Evolutionary conservation across 2,113 vertebrate genomes (phyloP).

Genomic region (Chamaea fasciata): DNA sequence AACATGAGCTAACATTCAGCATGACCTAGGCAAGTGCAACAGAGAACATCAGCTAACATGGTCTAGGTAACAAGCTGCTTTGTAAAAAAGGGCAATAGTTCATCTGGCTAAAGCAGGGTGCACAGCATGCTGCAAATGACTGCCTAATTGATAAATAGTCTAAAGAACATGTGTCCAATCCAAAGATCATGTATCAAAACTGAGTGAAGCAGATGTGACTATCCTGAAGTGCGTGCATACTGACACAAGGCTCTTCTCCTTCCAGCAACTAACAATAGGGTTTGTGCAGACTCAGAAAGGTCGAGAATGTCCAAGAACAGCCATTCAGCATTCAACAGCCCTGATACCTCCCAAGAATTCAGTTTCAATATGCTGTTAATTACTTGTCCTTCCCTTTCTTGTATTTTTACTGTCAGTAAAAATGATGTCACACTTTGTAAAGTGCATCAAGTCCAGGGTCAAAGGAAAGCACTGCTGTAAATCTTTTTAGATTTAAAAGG

Average conservation of each 20-base stretch:
- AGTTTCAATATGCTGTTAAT: background rate
- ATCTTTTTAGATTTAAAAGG: background rate
- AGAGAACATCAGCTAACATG: background rate
- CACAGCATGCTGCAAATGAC: background rate
- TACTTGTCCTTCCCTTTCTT: background rate
- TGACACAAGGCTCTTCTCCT: background rate
- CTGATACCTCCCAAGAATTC: background rate
- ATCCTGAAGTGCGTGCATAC: rapidly evolving
- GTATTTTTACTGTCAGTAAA: background rate
- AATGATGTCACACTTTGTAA: background rate
- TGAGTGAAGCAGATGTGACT: background rate
- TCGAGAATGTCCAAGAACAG: background rate
- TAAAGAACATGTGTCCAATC: background rate
- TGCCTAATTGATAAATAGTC: background rate
- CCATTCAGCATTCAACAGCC: background rate
- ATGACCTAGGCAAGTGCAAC: background rate
- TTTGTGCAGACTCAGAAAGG: background rate
- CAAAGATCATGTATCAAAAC: background rate
- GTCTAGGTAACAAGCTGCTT: background rate
- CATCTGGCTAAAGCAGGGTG: background rate
- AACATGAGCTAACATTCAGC: background rate
- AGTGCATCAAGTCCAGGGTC: background rate
- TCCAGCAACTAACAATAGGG: background rate
- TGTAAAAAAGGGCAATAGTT: background rate
- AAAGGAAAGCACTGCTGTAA: background rate